A percentile compares a stretch with the other conserved stretches of the same genome.
Evolutionary conservation across 2,888 invertebrate species (phyloP).

Genomic region (Habrosyne pyritoides): DNA sequence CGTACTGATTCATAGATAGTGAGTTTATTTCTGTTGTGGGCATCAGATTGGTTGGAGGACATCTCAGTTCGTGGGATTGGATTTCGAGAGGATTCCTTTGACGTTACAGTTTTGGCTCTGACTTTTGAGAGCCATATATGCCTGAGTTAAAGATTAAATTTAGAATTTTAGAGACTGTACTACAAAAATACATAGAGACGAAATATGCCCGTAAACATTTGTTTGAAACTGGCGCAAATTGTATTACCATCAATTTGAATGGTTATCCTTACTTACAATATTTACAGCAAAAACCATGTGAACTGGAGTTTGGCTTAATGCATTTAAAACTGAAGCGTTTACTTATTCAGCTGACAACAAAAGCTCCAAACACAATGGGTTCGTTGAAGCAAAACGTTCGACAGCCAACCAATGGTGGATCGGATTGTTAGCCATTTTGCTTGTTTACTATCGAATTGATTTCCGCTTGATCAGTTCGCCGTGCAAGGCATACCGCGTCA

Average conservation of each 20-base stretch:
- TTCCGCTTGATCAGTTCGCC: conserved; percentile 1
- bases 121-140: background rate
- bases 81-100: background rate
- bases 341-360: conserved; percentile 25
- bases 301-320: conserved; percentile 8
- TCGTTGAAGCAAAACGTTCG: conserved; percentile 25
- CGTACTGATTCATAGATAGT: background rate
- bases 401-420: conserved; percentile 29
- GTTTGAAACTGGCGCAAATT: too few relatives aligned
- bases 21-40: background rate
- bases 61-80: background rate
- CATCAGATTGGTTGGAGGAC: too few relatives aligned
- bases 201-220: too few relatives aligned
- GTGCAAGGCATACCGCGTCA: conserved; percentile 5
- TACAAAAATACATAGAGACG: too few relatives aligned
- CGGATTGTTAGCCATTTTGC: conserved; percentile 18
- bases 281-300: background rate
- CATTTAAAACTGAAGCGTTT: conserved; percentile 7
- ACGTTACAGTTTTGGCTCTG: background rate
- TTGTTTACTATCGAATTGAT: conserved; percentile 5
- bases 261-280: too few relatives aligned
- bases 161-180: background rate
- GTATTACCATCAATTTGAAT: too few relatives aligned
- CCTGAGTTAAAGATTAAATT: background rate
- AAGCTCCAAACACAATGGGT: conserved; percentile 30